Evolutionary conservation across 2,113 vertebrate species (phyloP), one percentile per base, ranked within the genome.

Genomic region (Cyphomyrus discorhynchus): DNA sequence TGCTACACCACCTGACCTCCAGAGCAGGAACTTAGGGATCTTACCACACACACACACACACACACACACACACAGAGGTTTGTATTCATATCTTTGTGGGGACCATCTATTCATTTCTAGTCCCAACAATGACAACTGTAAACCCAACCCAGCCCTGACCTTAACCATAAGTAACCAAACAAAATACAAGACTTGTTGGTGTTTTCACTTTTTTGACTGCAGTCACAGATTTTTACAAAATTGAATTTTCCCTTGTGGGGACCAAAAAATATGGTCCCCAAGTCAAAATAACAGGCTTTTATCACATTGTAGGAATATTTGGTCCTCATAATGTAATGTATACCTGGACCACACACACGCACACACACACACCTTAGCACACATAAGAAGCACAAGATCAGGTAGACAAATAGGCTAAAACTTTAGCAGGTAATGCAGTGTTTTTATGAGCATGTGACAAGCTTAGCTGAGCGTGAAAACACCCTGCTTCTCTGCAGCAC

Each of bases 391-490:
- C 39, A 42, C 50, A 86, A 39, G 47, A 62, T 62, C 24, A n/a
- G 17, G 39, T 17, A 62, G 24, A 21, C 86, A 87, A 17, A 88
- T 8, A 62, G 0, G 8, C 4, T 42, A 39, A 24, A 45, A 11
- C 86, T 17, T 62, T 19, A 42, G 15, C 47, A 46, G 17, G 13
- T 35, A 58, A 4, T 88, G 49, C 10, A 27, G 21, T 82, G 70
- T 62, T 42, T 91, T 90, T 87, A n/a, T 87, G 89, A 58, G 88
- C 88, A 62, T 82, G 19, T 39, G 89, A 42, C 86, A 87, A 92
- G 92, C 94, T 92, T 93, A 84, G 91, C 10, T 46, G 87, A 91
- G 93, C 66, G 93, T 94, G 93, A 94, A 94, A 94, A 92, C 84
- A 24, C 84, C 92, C 93, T 92, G 90, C 83, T 93, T 77, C 82